Evolutionary conservation across 2,113 vertebrate genomes (phyloP).

Genomic region (Labeo rohita): DNA sequence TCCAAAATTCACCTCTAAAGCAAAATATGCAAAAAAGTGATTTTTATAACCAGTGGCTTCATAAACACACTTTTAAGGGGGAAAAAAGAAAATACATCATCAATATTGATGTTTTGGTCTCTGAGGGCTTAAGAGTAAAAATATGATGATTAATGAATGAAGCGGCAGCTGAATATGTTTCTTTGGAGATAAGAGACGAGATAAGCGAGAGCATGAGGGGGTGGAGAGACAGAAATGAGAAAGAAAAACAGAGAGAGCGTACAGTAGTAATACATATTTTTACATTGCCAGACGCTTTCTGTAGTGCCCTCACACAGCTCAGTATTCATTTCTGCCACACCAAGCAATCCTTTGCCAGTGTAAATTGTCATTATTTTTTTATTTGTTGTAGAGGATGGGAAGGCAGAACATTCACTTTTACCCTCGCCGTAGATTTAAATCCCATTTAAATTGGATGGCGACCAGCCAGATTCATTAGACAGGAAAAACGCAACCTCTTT

Average conservation of each 20-base stretch:
- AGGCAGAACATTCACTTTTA: background rate
- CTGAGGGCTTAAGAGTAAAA: constrained; percentile 18
- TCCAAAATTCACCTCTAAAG: background rate
- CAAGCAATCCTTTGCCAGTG: constrained; percentile 51
- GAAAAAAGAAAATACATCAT: background rate
- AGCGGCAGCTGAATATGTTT: constrained; percentile 36
- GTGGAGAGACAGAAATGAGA: background rate
- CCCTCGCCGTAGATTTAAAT: constrained; percentile 51
- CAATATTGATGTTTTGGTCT: constrained; percentile 18
- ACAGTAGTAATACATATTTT: constrained; percentile 23
- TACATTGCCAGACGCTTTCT: constrained; percentile 21
- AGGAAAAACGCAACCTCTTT: constrained; percentile 40
- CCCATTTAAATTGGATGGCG: constrained; percentile 50
- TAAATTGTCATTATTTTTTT: constrained; percentile 12
- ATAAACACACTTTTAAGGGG: constrained; percentile 42
- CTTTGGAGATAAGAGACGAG: constrained; percentile 48
- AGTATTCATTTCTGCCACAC: constrained; percentile 36
- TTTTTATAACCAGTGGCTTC: background rate
- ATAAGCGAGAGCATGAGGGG: constrained; percentile 1
- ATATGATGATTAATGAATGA: constrained; percentile 57
- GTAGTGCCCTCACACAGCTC: constrained; percentile 33
- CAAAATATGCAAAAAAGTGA: background rate
- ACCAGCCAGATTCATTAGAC: constrained; percentile 49
- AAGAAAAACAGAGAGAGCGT: background rate
- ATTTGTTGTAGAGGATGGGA: constrained; percentile 2